These are phyloP conservation scores for Ornithoptera priamus DNA, from an alignment of 2,888 invertebrate species.

Conservation along the genomic window DNA sequence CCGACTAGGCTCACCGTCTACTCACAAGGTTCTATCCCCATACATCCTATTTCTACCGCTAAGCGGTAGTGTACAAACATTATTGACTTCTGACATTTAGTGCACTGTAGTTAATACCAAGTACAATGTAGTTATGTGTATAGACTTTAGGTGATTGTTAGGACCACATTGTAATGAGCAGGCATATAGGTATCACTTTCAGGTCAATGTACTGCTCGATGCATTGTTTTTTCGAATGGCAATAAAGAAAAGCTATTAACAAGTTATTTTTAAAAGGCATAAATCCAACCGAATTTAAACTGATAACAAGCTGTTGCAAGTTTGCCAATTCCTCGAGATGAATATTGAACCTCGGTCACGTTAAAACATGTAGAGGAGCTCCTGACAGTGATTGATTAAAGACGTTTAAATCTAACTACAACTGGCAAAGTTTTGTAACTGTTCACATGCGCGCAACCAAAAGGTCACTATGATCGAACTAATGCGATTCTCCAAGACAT, in stretches of 20 bases:
- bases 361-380: conserved; percentile 5
- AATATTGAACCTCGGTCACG: conserved; percentile 10
- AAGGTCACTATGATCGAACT: conserved; percentile 16
- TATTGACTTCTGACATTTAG: no score
- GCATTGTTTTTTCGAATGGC: no score
- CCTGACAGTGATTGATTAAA: conserved; percentile 17
- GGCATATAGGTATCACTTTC: no score
- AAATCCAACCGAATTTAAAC: conserved; percentile 5
- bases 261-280: conserved; percentile 7
- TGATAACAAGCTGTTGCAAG: conserved; percentile 8
- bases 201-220: no score
- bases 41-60: no score
- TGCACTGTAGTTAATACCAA: no score
- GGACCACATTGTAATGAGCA: no score
- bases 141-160: no score
- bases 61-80: no score
- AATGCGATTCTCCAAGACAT: neutral
- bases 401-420: conserved; percentile 11
- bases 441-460: conserved; percentile 12
- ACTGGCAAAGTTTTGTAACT: conserved; percentile 10
- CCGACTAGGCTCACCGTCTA: no score
- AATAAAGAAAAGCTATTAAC: neutral
- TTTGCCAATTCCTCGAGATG: conserved; percentile 25
- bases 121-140: no score
- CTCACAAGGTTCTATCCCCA: no score